Percentiles rank a stretch among this genome's conserved stretches.
Evolutionary conservation across 2,888 invertebrate genomes (phyloP).

Genomic region (Molorchus minor): DNA sequence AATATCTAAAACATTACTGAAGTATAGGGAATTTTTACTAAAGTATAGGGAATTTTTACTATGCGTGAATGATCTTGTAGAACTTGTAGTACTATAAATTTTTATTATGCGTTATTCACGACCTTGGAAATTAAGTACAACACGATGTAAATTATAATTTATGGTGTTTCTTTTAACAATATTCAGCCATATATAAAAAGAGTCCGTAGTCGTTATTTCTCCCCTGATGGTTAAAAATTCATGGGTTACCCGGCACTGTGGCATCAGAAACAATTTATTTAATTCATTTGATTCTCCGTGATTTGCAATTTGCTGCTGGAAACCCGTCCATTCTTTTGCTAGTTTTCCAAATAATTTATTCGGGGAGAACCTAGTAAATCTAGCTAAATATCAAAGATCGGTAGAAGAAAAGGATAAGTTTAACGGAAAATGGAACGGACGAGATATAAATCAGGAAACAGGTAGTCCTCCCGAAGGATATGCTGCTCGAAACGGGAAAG

Average conservation of each 20-base stretch:
- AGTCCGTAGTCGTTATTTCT: not conserved
- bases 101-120: too few relatives aligned
- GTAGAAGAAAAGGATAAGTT: conserved; percentile 60
- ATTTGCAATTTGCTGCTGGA: conserved; percentile 39
- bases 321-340: conserved; percentile 42
- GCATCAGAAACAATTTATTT: conserved; percentile 19
- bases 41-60: too few relatives aligned
- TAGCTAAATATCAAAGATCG: conserved; percentile 62
- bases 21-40: too few relatives aligned
- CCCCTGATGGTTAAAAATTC: not conserved
- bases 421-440: conserved; percentile 61
- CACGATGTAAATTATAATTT: too few relatives aligned
- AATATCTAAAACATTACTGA: too few relatives aligned
- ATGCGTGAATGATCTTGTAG: too few relatives aligned
- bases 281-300: conserved; percentile 30
- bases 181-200: too few relatives aligned
- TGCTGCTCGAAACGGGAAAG: conserved; percentile 58
- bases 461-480: conserved; percentile 61
- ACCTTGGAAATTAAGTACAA: too few relatives aligned
- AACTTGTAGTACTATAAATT: too few relatives aligned
- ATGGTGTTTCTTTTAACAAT: too few relatives aligned
- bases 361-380: conserved; percentile 59
- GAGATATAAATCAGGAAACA: conserved; percentile 63
- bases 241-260: not conserved
- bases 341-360: conserved; percentile 57